phyloP scores from a whole-genome alignment of 2,113 vertebrate genomes.

The Galemys pyrenaicus region DNA sequence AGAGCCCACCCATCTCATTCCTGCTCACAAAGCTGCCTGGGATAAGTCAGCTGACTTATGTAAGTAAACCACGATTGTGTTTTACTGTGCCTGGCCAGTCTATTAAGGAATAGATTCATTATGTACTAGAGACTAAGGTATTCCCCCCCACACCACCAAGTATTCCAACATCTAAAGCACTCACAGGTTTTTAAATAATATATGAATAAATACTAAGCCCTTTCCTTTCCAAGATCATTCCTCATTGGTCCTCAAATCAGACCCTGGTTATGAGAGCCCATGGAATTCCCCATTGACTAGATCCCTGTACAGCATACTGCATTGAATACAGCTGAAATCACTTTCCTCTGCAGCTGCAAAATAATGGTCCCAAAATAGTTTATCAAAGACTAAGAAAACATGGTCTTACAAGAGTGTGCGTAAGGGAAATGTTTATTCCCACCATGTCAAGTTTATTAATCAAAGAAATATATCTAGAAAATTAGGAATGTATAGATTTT shows the following conservation, averaged over 20 bases:
- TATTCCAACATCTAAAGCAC: conserved; percentile 23
- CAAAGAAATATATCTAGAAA: conserved; percentile 24
- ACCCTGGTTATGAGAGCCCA: neutral
- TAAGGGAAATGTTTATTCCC: neutral
- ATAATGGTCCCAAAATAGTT: neutral
- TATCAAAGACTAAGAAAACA: conserved; percentile 42
- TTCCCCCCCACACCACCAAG: neutral
- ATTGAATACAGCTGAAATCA: neutral
- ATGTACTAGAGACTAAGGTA: conserved; percentile 10
- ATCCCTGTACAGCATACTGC: neutral
- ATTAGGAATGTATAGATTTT: neutral
- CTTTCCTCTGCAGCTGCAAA: conserved; percentile 49
- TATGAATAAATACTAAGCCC: neutral
- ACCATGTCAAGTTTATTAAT: neutral
- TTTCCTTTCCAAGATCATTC: neutral
- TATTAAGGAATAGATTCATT: conserved; percentile 23
- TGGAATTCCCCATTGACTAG: neutral
- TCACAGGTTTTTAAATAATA: conserved; percentile 59
- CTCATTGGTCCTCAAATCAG: conserved; percentile 25
- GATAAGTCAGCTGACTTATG: neutral
- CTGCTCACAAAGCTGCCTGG: neutral
- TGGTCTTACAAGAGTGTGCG: neutral
- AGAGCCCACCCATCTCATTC: neutral
- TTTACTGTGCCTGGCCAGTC: neutral
- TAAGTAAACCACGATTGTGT: conserved; percentile 11